phyloP scores from a whole-genome alignment of 2,113 vertebrate genomes.

The Forbesichthys papilliferus region DNA sequence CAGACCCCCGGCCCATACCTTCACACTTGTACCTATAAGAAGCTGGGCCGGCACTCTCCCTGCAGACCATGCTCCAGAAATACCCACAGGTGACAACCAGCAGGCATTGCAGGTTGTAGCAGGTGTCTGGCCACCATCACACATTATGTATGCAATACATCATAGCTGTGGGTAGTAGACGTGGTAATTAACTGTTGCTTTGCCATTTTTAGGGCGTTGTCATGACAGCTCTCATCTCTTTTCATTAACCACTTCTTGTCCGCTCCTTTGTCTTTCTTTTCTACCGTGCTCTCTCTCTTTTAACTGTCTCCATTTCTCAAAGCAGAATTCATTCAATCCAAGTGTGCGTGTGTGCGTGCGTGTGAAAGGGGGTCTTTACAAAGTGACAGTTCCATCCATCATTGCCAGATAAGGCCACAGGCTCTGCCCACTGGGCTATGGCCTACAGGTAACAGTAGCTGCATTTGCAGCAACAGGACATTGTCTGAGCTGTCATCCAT shows the following conservation, averaged over 20 bases:
- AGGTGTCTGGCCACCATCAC: slow-evolving; percentile 67
- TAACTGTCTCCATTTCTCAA: neutral
- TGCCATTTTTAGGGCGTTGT: slow-evolving; percentile 68
- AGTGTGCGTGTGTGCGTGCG: slow-evolving; percentile 7
- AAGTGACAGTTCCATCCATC: slow-evolving; percentile 47
- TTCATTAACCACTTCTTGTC: slow-evolving; percentile 1
- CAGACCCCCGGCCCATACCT: slow-evolving; percentile 37
- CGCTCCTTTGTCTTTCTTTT: neutral
- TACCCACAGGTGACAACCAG: slow-evolving; percentile 67
- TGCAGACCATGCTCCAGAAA: slow-evolving; percentile 50
- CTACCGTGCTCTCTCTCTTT: neutral
- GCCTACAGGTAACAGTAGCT: slow-evolving; percentile 45
- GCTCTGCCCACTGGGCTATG: slow-evolving; percentile 22
- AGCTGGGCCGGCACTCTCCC: slow-evolving; percentile 3
- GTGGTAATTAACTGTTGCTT: slow-evolving; percentile 72
- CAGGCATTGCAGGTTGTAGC: slow-evolving; percentile 42
- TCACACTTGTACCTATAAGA: slow-evolving; percentile 27
- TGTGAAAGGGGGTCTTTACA: slow-evolving; percentile 14
- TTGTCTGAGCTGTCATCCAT: slow-evolving; percentile 39
- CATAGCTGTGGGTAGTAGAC: slow-evolving; percentile 64
- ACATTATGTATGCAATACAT: slow-evolving; percentile 41
- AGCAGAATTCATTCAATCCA: slow-evolving; percentile 3
- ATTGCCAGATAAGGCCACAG: slow-evolving; percentile 42
- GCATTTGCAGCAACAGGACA: slow-evolving; percentile 17
- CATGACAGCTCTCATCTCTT: slow-evolving; percentile 58